These are phyloP conservation scores for Willisornis vidua DNA, from an alignment of 2,113 vertebrate genomes.

Conservation along the genomic window DNA sequence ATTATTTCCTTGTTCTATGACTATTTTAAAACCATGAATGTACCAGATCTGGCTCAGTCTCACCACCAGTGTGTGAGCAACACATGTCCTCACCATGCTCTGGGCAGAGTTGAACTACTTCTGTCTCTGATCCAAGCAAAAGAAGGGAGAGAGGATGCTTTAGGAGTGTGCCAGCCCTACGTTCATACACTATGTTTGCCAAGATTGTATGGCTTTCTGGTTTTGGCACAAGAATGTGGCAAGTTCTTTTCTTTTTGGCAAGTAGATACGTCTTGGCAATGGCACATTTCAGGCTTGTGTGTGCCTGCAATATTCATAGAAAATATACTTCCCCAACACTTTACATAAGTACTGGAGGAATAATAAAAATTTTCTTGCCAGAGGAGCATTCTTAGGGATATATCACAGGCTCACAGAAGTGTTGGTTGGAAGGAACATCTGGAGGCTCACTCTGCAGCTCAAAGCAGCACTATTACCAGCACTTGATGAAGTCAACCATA, in stretches of 20 bases:
- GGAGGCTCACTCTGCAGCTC: background rate
- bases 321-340: background rate
- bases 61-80: background rate
- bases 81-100: background rate
- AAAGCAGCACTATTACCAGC: background rate
- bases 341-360: background rate
- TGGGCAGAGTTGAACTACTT: background rate
- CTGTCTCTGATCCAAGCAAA: background rate
- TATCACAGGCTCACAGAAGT: background rate
- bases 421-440: background rate
- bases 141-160: constrained; percentile 1
- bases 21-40: background rate
- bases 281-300: background rate
- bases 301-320: background rate
- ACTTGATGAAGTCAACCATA: background rate
- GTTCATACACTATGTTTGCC: background rate
- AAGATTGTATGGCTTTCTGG: background rate
- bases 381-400: background rate
- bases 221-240: background rate
- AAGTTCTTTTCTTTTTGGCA: constrained; percentile 13
- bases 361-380: background rate
- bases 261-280: background rate
- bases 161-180: background rate
- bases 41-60: background rate
- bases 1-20: background rate